These are phyloP conservation scores for Sebastes vulpes DNA, from an alignment of 2,797 vertebrate species.

Conservation along the genomic window DNA sequence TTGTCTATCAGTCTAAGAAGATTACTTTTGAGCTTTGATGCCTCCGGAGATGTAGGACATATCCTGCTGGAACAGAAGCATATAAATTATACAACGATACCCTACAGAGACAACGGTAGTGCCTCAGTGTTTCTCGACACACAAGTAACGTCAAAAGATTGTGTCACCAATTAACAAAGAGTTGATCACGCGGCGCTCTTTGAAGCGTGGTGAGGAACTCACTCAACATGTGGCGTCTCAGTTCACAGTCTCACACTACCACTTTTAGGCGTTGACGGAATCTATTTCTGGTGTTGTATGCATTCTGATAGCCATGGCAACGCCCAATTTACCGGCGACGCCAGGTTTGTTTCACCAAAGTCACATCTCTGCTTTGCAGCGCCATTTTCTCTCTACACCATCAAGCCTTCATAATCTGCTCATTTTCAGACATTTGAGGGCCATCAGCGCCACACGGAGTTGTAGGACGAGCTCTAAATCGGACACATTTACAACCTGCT, in stretches of 20 bases:
- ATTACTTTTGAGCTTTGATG: conserved; percentile 32
- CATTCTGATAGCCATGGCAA: conserved; percentile 39
- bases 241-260: conserved; percentile 54
- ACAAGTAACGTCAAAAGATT: conserved; percentile 28
- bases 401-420: conserved; percentile 12
- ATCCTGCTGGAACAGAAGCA: conserved; percentile 23
- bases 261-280: conserved; percentile 22
- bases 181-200: conserved; percentile 35
- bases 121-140: not conserved
- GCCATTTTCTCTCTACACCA: not conserved
- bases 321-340: not conserved
- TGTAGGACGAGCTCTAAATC: not conserved
- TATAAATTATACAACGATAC: conserved; percentile 13
- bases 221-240: conserved; percentile 43
- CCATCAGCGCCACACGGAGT: not conserved
- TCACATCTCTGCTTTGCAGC: not conserved
- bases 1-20: conserved; percentile 37
- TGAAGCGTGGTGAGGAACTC: conserved; percentile 47
- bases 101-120: not conserved
- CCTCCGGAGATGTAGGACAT: conserved; percentile 13
- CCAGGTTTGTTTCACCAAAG: conserved; percentile 21
- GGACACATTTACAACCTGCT: conserved; percentile 16
- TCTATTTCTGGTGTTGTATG: conserved; percentile 61
- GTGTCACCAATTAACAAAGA: conserved; percentile 56
- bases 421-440: conserved; percentile 21